These are phyloP conservation scores for Melinaea menophilus DNA, from an alignment of 2,888 invertebrate genomes.

Conservation along the genomic window DNA sequence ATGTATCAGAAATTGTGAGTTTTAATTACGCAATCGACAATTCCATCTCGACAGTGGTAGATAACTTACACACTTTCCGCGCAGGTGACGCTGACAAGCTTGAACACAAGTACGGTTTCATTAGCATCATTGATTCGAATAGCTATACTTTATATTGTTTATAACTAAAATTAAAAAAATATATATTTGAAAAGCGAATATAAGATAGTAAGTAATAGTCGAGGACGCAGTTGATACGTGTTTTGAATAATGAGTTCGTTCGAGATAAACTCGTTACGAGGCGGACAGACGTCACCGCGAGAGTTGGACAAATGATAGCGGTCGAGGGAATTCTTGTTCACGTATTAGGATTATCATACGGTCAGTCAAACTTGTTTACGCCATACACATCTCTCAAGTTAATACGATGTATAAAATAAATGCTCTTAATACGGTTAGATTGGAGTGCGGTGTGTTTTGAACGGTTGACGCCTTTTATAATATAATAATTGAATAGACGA, in stretches of 20 bases:
- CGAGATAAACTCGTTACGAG: constrained; percentile 59
- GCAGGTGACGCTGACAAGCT: constrained; percentile 23
- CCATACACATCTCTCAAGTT: constrained; percentile 28
- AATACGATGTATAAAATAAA: constrained; percentile 28
- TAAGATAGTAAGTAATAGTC: too few relatives aligned
- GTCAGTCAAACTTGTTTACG: constrained; percentile 31
- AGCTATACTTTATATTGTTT: neutral
- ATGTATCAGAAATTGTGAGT: constrained; percentile 33
- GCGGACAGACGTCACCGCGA: constrained; percentile 61
- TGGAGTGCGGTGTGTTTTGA: constrained; percentile 17
- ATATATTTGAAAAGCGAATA: constrained; percentile 22
- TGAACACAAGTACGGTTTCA: neutral
- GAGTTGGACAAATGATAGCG: constrained; percentile 62
- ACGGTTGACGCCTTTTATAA: neutral
- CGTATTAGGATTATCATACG: constrained; percentile 34
- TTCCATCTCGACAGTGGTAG: constrained; percentile 26
- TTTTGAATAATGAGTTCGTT: constrained; percentile 58
- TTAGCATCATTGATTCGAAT: too few relatives aligned
- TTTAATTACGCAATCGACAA: constrained; percentile 37
- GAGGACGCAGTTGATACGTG: constrained; percentile 43
- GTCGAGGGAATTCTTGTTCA: constrained; percentile 40
- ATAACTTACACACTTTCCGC: constrained; percentile 21
- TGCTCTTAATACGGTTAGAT: constrained; percentile 26
- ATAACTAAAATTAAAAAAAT: neutral
- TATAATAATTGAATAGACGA: too few relatives aligned